Evolutionary conservation across 2,113 vertebrate genomes (phyloP), one percentile per base, ranked within the genome.

Genomic region (Murina feae): DNA sequence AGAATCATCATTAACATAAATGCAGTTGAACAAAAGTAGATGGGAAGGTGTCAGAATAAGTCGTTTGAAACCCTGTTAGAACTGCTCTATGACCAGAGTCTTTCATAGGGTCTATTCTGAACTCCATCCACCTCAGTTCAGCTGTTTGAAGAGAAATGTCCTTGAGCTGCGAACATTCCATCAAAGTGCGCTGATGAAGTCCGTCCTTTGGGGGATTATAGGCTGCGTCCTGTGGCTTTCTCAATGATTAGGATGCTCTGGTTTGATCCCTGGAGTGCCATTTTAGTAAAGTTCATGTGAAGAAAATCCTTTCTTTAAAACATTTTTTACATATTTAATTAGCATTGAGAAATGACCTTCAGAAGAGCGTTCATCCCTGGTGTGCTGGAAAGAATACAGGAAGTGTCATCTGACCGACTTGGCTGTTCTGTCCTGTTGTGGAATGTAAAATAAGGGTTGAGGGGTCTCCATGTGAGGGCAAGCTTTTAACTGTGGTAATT

Each of bases 281-380:
- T 16, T 81, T 71, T 65, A 72, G 47, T 84, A 60, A 80, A 74
- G 17, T 86, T 53, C 4, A 4, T 39, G 18, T 4, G 37, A 75
- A 71, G 44, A 81, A 75, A 9, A 55, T 53, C 1, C 18, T 86
- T 86, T 49, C 16, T 87, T 82, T 39, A n/a, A 72, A 39, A 78
- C 14, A 37, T 20, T 35, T 23, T 51, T 58, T 18, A 35, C 2
- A 30, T 35, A 79, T 51, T 42, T 68, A 47, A 30, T 91, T 78
- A 78, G 47, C 42, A 69, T 60, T 39, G 71, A 81, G 72, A 68
- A 47, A 5, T 90, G 94, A 90, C 88, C 90, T 93, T 79, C 82
- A 69, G 47, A 82, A 35, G 30, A 79, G 17, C 25, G 12, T 23
- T 55, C 42, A 30, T 60, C 39, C 69, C 82, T 10, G 9, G 32